phyloP scores from a whole-genome alignment of 2,888 invertebrate species.

The Morpho helenor region DNA sequence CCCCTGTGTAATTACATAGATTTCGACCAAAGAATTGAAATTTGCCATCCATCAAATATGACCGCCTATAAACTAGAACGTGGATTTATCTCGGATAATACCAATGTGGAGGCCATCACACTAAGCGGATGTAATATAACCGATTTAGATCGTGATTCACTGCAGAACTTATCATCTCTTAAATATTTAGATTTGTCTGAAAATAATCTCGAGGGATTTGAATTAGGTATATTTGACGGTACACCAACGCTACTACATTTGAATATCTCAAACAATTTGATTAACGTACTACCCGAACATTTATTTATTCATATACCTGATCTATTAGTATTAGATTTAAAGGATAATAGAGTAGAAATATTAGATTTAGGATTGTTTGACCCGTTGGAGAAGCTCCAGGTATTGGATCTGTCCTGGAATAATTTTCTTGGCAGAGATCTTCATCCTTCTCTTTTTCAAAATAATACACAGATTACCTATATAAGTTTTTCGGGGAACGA shows the following conservation, averaged over 20 bases:
- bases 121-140: slow-evolving; percentile 38
- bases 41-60: not conserved
- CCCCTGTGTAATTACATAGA: not conserved
- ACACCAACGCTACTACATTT: slow-evolving; percentile 36
- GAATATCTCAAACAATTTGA: slow-evolving; percentile 45
- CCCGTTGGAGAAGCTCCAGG: slow-evolving; percentile 36
- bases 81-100: slow-evolving; percentile 41
- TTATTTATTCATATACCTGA: slow-evolving; percentile 45
- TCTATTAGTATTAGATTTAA: slow-evolving; percentile 44
- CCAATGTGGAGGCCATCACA: slow-evolving; percentile 32
- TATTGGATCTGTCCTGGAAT: slow-evolving; percentile 49
- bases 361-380: slow-evolving; percentile 45
- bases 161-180: slow-evolving; percentile 38
- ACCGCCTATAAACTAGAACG: slow-evolving; percentile 34
- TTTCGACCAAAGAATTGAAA: not conserved
- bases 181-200: slow-evolving; percentile 45
- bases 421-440: slow-evolving; percentile 39
- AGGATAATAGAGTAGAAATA: slow-evolving; percentile 38
- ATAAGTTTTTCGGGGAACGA: slow-evolving; percentile 51
- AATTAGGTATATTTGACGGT: slow-evolving; percentile 45
- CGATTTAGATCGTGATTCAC: slow-evolving; percentile 40
- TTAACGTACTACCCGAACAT: slow-evolving; percentile 42
- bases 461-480: slow-evolving; percentile 34
- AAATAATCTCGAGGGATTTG: slow-evolving; percentile 42
- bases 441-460: slow-evolving; percentile 39